Percentiles rank a stretch among this genome's conserved stretches.
These are phyloP conservation scores for Gobio gobio DNA, from an alignment of 2,113 vertebrate species.

Conservation along the genomic window DNA sequence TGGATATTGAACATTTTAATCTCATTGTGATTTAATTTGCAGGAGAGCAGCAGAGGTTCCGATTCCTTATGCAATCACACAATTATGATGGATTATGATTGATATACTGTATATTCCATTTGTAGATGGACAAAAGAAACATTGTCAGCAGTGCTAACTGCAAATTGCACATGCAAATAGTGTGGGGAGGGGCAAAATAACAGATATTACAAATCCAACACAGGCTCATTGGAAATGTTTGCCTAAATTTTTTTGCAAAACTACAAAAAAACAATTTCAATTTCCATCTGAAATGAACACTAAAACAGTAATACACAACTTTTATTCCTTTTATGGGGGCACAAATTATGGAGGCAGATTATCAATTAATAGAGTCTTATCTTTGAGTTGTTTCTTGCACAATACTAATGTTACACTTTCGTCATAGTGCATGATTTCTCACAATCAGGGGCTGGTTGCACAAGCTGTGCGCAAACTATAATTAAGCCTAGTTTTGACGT, in stretches of 20 bases:
- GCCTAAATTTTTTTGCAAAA: neutral
- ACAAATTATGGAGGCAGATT: too few species aligned
- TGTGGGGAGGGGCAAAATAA: neutral
- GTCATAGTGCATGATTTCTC: too few species aligned
- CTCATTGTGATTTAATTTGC: neutral
- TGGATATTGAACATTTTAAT: neutral
- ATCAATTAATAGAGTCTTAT: too few species aligned
- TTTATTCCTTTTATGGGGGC: too few species aligned
- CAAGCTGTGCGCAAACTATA: too few species aligned
- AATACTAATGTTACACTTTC: too few species aligned
- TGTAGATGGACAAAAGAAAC: neutral
- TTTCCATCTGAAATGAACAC: neutral
- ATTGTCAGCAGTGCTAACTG: constrained; percentile 10
- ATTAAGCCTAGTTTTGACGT: too few species aligned
- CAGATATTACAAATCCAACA: neutral
- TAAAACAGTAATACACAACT: neutral
- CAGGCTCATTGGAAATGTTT: neutral
- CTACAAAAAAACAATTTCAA: too few species aligned
- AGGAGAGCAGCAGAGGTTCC: too few species aligned
- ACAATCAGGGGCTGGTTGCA: too few species aligned
- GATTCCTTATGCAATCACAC: neutral
- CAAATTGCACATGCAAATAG: constrained; percentile 2
- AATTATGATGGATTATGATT: neutral
- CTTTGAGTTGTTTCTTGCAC: too few species aligned
- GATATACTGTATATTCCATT: neutral